A percentile compares a stretch with the other conserved stretches of the same genome.
Conservation (phyloP, 2,113 vertebrate genomes). For the human region DNA sequence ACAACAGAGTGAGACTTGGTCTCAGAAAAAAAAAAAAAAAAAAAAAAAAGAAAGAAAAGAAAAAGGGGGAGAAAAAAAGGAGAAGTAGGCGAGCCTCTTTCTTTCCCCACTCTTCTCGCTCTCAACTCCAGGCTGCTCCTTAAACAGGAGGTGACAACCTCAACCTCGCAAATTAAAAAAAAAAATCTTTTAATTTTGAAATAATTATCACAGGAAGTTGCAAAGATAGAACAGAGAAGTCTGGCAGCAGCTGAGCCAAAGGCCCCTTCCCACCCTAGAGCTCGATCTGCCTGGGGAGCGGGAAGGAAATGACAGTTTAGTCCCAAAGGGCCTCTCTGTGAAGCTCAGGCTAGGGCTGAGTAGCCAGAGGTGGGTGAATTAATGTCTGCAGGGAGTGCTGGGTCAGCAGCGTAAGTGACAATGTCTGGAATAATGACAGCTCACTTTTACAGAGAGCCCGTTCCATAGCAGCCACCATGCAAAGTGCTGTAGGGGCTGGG, state of each 20-base stretch:
- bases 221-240: background rate
- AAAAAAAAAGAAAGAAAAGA: no score
- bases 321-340: background rate
- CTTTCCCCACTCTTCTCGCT: background rate
- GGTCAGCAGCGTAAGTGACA: background rate
- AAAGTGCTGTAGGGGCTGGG: rapidly evolving
- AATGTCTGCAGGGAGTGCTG: background rate
- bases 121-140: background rate
- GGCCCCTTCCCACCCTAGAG: background rate
- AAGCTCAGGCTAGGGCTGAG: background rate
- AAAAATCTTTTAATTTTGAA: no score
- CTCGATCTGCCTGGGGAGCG: background rate
- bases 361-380: background rate
- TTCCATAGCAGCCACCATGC: background rate
- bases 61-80: no score
- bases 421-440: background rate
- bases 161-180: background rate
- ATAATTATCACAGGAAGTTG: no score
- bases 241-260: background rate
- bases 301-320: background rate
- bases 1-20: no score
- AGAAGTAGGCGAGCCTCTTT: no score
- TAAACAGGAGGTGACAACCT: background rate
- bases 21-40: no score
- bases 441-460: background rate